These are phyloP conservation scores for Eidolon dupreanum DNA, from an alignment of 2,797 vertebrate species.

Conservation along the genomic window DNA sequence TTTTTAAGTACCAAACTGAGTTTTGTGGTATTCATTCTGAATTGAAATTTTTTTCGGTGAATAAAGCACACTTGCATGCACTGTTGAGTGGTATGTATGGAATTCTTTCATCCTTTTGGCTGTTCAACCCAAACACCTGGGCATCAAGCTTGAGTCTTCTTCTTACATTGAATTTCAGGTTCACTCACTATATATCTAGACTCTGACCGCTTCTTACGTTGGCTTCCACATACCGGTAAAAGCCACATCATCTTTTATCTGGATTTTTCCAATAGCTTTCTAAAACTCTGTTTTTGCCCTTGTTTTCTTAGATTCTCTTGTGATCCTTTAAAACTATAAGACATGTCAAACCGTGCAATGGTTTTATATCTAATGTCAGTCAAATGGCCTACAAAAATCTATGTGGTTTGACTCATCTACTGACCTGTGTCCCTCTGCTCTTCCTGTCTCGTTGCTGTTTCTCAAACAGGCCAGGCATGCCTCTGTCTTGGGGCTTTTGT, in stretches of 20 bases:
- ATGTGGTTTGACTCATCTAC: accelerated
- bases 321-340: neutral
- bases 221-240: no score
- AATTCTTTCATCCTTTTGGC: neutral
- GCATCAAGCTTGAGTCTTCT: neutral
- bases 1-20: neutral
- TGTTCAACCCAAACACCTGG: neutral
- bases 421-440: neutral
- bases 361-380: neutral
- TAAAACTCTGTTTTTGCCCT: neutral
- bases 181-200: neutral
- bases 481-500: neutral
- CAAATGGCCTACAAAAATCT: neutral
- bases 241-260: neutral
- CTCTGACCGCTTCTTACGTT: neutral
- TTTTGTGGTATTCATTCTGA: neutral
- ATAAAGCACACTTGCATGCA: neutral
- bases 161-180: neutral
- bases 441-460: neutral
- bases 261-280: neutral
- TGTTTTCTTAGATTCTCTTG: neutral
- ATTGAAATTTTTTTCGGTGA: neutral
- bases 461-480: neutral
- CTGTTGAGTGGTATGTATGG: neutral
- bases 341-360: neutral